phyloP scores from a whole-genome alignment of 2,888 invertebrate species.

The Iphiclides podalirius region DNA sequence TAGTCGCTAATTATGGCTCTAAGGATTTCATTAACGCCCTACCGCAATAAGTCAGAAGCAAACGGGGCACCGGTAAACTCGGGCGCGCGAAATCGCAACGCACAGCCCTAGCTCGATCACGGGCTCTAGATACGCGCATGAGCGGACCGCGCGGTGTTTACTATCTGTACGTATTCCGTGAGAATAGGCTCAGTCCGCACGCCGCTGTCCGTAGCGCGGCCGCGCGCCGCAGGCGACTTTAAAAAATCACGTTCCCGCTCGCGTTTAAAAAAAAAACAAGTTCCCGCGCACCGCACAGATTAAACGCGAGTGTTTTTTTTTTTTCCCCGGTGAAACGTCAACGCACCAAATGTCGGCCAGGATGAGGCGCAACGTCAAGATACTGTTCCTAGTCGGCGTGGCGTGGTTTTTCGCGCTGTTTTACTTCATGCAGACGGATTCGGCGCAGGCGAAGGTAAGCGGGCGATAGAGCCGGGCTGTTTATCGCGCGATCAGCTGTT shows the following conservation, averaged over 20 bases:
- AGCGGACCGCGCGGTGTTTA: conserved; percentile 28
- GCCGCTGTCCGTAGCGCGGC: conserved; percentile 67
- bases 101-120: conserved; percentile 23
- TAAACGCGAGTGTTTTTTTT: too few species aligned
- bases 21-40: background rate
- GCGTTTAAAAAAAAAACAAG: conserved; percentile 36
- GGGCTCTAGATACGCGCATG: conserved; percentile 23
- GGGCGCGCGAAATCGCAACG: background rate
- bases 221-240: conserved; percentile 59
- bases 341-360: background rate
- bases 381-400: conserved; percentile 62
- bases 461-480: too few species aligned
- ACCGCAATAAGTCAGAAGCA: background rate
- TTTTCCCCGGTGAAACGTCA: too few species aligned
- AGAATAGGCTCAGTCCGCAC: conserved; percentile 56
- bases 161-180: conserved; percentile 23
- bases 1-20: background rate
- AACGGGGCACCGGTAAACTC: background rate
- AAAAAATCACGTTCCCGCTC: conserved; percentile 39
- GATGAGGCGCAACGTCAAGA: conserved; percentile 73
- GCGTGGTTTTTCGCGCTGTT: conserved; percentile 71
- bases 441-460: conserved; percentile 61
- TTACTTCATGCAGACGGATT: conserved; percentile 72
- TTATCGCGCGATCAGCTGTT: conserved; percentile 42
- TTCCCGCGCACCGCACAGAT: conserved; percentile 22